phyloP scores from a whole-genome alignment of 2,113 vertebrate species.

The Crotalus viridis region DNA sequence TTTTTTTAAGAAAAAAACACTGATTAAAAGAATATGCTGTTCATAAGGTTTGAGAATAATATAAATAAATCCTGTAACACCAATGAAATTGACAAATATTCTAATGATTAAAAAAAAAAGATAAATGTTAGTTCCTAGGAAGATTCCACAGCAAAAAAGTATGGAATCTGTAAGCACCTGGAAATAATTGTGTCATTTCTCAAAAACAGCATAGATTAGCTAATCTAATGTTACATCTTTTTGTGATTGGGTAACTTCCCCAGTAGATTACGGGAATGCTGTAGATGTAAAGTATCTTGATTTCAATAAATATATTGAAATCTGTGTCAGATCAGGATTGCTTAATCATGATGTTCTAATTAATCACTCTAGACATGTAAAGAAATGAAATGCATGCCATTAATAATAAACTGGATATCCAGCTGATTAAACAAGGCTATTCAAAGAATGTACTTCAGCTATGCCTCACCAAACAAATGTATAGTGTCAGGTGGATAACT shows the following conservation, averaged over 20 bases:
- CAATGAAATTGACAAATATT: neutral
- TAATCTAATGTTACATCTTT: neutral
- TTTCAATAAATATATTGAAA: neutral
- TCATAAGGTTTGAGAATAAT: neutral
- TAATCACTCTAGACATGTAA: neutral
- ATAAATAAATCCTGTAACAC: neutral
- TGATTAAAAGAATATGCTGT: neutral
- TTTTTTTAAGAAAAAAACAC: too few relatives aligned
- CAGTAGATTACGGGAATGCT: neutral
- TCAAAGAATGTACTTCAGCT: neutral
- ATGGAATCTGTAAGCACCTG: neutral
- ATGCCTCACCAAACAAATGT: neutral
- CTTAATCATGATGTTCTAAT: neutral
- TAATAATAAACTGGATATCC: neutral
- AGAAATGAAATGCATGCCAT: neutral
- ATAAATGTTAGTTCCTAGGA: neutral
- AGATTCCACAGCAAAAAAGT: neutral
- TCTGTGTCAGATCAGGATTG: neutral
- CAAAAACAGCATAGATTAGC: neutral
- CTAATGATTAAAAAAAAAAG: neutral
- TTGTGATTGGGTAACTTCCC: neutral
- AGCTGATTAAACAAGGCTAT: neutral
- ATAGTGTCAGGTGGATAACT: neutral
- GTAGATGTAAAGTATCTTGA: neutral
- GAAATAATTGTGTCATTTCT: neutral